These are phyloP conservation scores for Elysia crispata DNA, from an alignment of 2,888 invertebrate genomes.

Conservation along the genomic window DNA sequence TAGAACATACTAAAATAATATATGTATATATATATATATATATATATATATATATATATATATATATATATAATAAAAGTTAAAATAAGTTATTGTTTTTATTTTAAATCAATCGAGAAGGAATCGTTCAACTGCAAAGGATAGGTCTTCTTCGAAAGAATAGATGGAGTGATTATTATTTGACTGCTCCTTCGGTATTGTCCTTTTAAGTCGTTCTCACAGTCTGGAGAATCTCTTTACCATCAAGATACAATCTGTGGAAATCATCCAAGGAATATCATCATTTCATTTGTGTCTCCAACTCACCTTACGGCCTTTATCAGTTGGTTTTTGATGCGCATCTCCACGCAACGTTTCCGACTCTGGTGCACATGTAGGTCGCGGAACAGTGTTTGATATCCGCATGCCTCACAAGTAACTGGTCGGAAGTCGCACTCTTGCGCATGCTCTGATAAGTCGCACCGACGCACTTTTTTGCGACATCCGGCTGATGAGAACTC, in stretches of 20 bases:
- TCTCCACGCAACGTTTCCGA: constrained; percentile 61
- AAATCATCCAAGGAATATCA: background rate
- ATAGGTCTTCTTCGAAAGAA: too few relatives aligned
- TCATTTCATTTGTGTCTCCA: background rate
- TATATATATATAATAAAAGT: too few relatives aligned
- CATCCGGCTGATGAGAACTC: constrained; percentile 59
- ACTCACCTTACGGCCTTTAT: constrained; percentile 56
- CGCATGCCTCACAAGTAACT: constrained; percentile 68
- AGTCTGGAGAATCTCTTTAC: too few relatives aligned
- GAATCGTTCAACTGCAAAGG: too few relatives aligned
- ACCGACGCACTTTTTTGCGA: constrained; percentile 56
- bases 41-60: too few relatives aligned
- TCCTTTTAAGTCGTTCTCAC: too few relatives aligned
- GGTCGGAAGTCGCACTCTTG: constrained; percentile 61
- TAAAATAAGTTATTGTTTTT: too few relatives aligned
- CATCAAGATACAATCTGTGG: background rate
- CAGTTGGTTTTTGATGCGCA: constrained; percentile 64
- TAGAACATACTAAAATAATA: background rate
- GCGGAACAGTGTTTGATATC: constrained; percentile 56
- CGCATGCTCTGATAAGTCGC: constrained; percentile 58
- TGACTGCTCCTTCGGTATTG: too few relatives aligned
- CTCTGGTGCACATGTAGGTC: constrained; percentile 67
- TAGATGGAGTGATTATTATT: too few relatives aligned
- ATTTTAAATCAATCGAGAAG: too few relatives aligned
- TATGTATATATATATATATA: too few relatives aligned